A percentile compares a stretch with the other conserved stretches of the same genome.
Conservation (phyloP, 2,888 invertebrate species). For the Cryptus viduatorius region DNA sequence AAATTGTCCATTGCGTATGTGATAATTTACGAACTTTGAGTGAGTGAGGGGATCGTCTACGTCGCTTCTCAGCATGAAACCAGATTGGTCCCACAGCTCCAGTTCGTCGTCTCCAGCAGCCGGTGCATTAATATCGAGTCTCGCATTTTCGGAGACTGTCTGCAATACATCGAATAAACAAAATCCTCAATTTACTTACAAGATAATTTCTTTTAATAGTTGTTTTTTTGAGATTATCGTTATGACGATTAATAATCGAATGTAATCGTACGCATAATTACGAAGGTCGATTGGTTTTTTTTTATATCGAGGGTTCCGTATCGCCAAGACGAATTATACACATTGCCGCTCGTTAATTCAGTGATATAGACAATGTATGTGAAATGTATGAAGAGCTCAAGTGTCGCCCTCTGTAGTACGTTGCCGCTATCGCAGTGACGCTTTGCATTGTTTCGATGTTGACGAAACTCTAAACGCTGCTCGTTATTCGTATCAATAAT, state of each 20-base stretch:
- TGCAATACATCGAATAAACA: slow-evolving; percentile 80
- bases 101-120: slow-evolving; percentile 89
- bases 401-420: not conserved
- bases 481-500: slow-evolving; percentile 26
- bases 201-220: not conserved
- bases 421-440: slow-evolving; percentile 1
- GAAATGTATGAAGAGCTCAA: not conserved
- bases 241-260: not conserved
- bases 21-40: slow-evolving; percentile 75
- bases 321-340: slow-evolving; percentile 1
- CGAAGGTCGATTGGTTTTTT: not conserved
- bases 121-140: slow-evolving; percentile 87
- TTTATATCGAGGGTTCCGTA: not conserved
- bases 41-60: slow-evolving; percentile 87
- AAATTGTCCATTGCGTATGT: slow-evolving; percentile 16
- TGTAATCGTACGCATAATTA: slow-evolving; percentile 1
- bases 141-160: slow-evolving; percentile 90
- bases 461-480: not conserved
- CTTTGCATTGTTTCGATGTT: not conserved
- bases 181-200: not conserved
- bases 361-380: not conserved
- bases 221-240: not conserved
- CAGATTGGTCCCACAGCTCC: slow-evolving; percentile 91
- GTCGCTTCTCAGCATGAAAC: slow-evolving; percentile 90
- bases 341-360: not conserved